These are phyloP conservation scores for Nemoura dubitans DNA, from an alignment of 2,888 invertebrate species.

Conservation along the genomic window DNA sequence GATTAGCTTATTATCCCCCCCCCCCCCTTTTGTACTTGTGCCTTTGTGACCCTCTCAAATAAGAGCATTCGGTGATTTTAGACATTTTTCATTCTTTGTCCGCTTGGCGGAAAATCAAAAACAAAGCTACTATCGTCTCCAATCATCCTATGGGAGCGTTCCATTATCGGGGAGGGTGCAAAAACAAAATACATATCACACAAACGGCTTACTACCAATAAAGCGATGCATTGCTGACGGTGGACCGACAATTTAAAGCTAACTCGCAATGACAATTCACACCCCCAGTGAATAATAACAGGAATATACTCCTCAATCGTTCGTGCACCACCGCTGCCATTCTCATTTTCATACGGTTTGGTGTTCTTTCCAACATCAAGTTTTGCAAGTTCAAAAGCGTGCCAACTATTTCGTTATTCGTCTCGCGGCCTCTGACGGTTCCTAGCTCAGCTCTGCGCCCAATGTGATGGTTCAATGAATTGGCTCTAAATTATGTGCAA, in stretches of 20 bases:
- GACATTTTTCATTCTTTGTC: neutral
- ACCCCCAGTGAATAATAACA: too few species aligned
- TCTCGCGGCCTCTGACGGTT: neutral
- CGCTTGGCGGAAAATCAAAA: neutral
- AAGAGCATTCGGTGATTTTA: neutral
- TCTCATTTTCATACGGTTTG: neutral
- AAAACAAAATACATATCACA: neutral
- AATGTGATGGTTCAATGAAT: neutral
- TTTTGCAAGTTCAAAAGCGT: neutral
- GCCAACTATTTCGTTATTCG: neutral
- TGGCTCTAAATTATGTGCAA: constrained; percentile 1
- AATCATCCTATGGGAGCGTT: neutral
- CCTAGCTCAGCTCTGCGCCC: neutral
- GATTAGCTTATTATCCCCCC: neutral
- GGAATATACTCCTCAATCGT: too few species aligned
- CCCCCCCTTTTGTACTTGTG: neutral
- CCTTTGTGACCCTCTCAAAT: neutral
- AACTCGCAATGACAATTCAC: neutral
- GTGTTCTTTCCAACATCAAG: neutral
- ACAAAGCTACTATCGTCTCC: neutral
- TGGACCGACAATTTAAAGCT: neutral
- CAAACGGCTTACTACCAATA: neutral
- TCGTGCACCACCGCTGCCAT: neutral
- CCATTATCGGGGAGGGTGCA: neutral
- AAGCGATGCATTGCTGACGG: neutral